Conservation (phyloP, 2,888 invertebrate genomes). For the Ectropis crepuscularia region DNA sequence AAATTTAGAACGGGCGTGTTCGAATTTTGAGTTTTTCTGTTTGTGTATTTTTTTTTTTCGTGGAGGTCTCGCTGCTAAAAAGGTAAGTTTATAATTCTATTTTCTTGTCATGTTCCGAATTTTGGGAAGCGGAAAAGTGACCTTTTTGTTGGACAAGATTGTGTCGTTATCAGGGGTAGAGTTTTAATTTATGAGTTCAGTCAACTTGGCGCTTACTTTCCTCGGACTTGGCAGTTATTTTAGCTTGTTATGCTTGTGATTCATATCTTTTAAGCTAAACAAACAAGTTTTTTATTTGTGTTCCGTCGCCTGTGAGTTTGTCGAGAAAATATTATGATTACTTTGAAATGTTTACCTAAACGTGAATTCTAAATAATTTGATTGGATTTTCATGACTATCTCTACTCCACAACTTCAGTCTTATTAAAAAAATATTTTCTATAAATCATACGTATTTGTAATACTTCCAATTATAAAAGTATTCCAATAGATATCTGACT, state of each 20-base stretch:
- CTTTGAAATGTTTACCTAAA: too few relatives aligned
- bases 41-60: conserved; percentile 16
- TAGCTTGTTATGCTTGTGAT: not conserved
- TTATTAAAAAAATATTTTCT: too few relatives aligned
- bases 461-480: too few relatives aligned
- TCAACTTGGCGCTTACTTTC: conserved; percentile 14
- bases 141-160: conserved; percentile 20
- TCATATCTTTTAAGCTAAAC: not conserved
- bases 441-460: too few relatives aligned
- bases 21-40: conserved; percentile 18
- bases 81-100: conserved; percentile 16
- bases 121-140: conserved; percentile 7
- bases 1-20: conserved; percentile 24
- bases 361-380: too few relatives aligned
- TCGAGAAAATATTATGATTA: not conserved
- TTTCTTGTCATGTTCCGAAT: conserved; percentile 3
- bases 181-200: conserved; percentile 16
- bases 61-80: not conserved
- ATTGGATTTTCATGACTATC: too few relatives aligned
- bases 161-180: conserved; percentile 16
- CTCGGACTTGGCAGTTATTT: conserved; percentile 3
- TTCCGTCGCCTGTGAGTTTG: not conserved
- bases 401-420: too few relatives aligned
- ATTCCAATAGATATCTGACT: too few relatives aligned
- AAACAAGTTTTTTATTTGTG: not conserved